A percentile compares a stretch with the other conserved stretches of the same genome.
Evolutionary conservation across 2,113 vertebrate genomes (phyloP).

Genomic region (Drymodes brunneopygia): DNA sequence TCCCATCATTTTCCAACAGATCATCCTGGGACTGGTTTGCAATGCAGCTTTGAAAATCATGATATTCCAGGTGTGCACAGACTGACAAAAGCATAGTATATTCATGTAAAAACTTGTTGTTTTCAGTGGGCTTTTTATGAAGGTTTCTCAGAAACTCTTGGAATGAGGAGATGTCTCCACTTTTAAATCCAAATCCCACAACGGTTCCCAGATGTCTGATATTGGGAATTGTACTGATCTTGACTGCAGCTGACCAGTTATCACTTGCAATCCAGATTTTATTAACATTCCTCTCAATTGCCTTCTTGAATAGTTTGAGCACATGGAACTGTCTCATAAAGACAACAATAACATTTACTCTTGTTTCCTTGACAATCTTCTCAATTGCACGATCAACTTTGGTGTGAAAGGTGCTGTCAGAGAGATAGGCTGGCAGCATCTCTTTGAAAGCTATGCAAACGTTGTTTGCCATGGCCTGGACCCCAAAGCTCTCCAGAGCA

Average conservation of each 20-base stretch:
- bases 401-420: constrained; percentile 53
- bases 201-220: constrained; percentile 78
- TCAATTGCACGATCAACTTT: constrained; percentile 64
- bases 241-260: constrained; percentile 79
- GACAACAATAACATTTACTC: constrained; percentile 82
- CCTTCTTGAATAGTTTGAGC: constrained; percentile 71
- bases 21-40: constrained; percentile 54
- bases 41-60: constrained; percentile 70
- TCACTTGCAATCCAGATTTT: constrained; percentile 90
- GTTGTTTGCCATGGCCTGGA: constrained; percentile 70
- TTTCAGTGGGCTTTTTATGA: not conserved
- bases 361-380: constrained; percentile 73
- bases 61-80: constrained; percentile 46
- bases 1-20: not conserved
- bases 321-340: constrained; percentile 81
- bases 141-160: constrained; percentile 74
- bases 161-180: constrained; percentile 72
- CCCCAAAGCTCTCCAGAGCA: constrained; percentile 77
- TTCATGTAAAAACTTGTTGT: constrained; percentile 75
- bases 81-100: constrained; percentile 57
- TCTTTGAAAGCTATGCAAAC: constrained; percentile 87
- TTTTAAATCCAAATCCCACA: constrained; percentile 85
- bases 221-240: constrained; percentile 65
- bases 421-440: constrained; percentile 78
- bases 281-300: constrained; percentile 65